Evolutionary conservation across 2,888 invertebrate species (phyloP), one percentile per base, ranked within the genome.

Genomic region (Meiosimyza decipiens): DNA sequence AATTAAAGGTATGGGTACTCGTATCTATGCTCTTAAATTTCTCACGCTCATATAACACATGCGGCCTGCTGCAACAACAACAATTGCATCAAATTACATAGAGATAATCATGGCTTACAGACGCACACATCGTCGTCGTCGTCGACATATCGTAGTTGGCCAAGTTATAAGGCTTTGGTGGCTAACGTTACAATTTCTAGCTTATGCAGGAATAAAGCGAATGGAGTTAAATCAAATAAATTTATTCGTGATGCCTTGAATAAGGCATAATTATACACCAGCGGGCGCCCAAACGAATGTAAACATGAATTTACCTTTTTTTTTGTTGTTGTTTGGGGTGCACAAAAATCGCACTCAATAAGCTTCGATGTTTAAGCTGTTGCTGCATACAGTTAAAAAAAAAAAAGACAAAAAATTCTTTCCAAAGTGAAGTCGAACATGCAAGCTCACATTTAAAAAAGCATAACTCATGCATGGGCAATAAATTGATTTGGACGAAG

Each of bases 211-310:
- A 40, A 40, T 9, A 9, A 40, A 40, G 9, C 40, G 9, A 40
- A 5, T 9, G 51, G 47, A 63, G 63, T 13, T 40, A 70, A 70
- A 62, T 70, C 70, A 70, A 70, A 70, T 70, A 70, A 70, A 70
- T 70, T 70, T 70, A 63, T 63, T 70, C 70, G 70, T 82, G 81
- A 80, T 83, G 80, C 81, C 80, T 79, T 81, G 78, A 81, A 81
- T 82, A 75, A 70, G 52, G 18, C 81, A 78, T 83, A 83, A 83
- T 83, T 83, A 83, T 79, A 83, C 79, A 83, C 83, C 80, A 80
- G 84, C 80, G 84, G 83, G 83, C 77, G 75, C 74, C 72, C 74
- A 71, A 76, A 76, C 75, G 75, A 76, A 78, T 77, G 78, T 73
- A 73, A 77, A 77, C 77, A 77, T 77, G 76, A 78, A 78, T 77